phyloP scores from a whole-genome alignment of 1,140 invertebrate species.

The Zophobas atratus region DNA sequence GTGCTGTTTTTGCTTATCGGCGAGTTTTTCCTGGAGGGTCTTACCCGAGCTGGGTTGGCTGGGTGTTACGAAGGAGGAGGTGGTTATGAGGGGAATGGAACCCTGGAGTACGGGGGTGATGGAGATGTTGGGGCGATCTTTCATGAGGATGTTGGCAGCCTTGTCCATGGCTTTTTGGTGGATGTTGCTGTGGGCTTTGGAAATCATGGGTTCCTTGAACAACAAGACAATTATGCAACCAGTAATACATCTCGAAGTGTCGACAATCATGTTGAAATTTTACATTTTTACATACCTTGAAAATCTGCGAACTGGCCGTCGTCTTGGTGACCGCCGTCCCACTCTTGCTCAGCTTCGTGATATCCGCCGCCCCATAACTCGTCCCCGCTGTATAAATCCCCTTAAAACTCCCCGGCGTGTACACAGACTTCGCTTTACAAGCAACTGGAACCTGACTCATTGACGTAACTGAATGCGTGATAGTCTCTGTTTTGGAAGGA shows the following conservation, averaged over 20 bases:
- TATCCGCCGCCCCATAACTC: background rate
- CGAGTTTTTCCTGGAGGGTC: constrained; percentile 75
- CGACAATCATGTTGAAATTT: no score
- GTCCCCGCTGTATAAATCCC: background rate
- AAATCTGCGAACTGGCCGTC: constrained; percentile 37
- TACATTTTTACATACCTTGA: constrained; percentile 36
- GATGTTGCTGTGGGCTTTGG: constrained; percentile 24
- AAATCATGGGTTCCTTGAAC: constrained; percentile 46
- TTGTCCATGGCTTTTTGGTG: constrained; percentile 51
- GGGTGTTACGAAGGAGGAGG: constrained; percentile 45
- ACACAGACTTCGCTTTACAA: constrained; percentile 30
- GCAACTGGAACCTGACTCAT: constrained; percentile 27
- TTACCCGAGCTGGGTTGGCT: constrained; percentile 71
- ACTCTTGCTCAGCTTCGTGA: constrained; percentile 4
- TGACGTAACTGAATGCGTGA: constrained; percentile 19
- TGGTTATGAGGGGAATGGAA: constrained; percentile 46
- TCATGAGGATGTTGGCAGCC: constrained; percentile 57
- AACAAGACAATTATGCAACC: background rate
- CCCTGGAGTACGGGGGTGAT: constrained; percentile 61
- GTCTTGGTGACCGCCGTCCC: constrained; percentile 22
- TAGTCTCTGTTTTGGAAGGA: constrained; percentile 17
- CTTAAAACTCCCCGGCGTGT: constrained; percentile 19
- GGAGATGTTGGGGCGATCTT: constrained; percentile 65
- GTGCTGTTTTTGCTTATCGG: constrained; percentile 72
- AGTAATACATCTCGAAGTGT: no score